Percentiles rank a stretch among this genome's conserved stretches.
Conservation (phyloP, 2,113 vertebrate species). For the Malaclemys terrapin region DNA sequence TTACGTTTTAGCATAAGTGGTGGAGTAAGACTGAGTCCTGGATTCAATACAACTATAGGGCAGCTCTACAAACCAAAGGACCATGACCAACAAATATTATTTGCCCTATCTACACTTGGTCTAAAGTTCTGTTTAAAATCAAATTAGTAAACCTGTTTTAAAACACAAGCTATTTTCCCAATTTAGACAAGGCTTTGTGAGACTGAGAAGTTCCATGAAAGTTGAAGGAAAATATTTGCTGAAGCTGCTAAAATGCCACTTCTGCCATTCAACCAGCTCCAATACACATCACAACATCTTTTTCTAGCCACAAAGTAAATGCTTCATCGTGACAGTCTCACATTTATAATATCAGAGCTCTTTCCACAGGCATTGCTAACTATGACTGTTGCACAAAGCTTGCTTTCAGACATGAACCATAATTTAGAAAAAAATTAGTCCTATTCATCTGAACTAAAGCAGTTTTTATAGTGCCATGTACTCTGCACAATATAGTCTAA, state of each 20-base stretch:
- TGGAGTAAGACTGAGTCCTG: no score
- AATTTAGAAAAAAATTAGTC: no score
- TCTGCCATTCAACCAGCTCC: neutral
- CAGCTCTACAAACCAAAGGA: neutral
- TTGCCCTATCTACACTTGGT: neutral
- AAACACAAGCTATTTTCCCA: neutral
- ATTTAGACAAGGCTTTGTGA: neutral
- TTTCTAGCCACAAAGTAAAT: neutral
- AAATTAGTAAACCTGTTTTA: neutral
- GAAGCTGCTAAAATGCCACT: neutral
- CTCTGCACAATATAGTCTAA: no score
- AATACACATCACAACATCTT: neutral
- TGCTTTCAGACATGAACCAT: no score
- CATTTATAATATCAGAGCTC: neutral
- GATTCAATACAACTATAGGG: no score
- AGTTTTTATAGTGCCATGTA: no score
- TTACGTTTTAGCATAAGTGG: no score
- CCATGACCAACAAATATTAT: neutral
- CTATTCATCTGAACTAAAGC: no score
- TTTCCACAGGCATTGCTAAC: neutral
- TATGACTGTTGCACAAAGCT: neutral
- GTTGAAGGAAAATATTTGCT: neutral
- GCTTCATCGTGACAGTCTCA: neutral
- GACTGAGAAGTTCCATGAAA: neutral
- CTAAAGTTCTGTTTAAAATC: neutral